Base-by-base conservation (phyloP, 2,888 invertebrate species). In the Rotaria socialis region DNA sequence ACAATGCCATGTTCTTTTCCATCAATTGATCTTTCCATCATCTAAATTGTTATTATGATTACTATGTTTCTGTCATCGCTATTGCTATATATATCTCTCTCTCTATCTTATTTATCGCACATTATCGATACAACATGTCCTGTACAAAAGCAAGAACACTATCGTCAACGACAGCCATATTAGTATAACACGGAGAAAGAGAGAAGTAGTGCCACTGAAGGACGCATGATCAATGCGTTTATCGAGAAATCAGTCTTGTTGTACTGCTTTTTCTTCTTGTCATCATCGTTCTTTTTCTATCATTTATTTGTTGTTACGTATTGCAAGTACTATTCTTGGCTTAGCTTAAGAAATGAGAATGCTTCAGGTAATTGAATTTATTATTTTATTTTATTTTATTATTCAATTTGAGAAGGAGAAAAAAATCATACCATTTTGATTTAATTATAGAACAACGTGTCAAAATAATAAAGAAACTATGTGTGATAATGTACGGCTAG, bases 1-100 rank as follows among this genome's bases (percentile, higher is more conserved):
- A 67, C 27, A 67, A 67, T 67, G 67, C 35, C 67, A 19, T 67
- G 67, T 27, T 67, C 55, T 55, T 67, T 67, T 67, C 27, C 35
- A 67, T 35, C 67, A 67, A 67, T 67, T 67, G 67, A 67, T 67
- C 67, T 35, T 35, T 67, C 67, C 27, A 67, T 67, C 67, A 67
- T 67, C 67, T 67, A 67, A 67, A 67, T 67, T 67, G 67, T 67
- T 67, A 67, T 67, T 67, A 35, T 67, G 67, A 67, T 67, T 67
- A 67, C 67, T 67, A 67, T 11, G 35, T 67, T 16, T 67, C 67
- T 41, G 67, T 67, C 35, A 35, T 67, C 35, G 35, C 35, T 27
- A 67, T 67, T 67, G 67, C 67, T 67, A 11, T 67, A 67, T 35
- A 35, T 67, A 14, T 35, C 35, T 67, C 52, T 52, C 16, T 27